Conservation (phyloP, 2,888 invertebrate genomes). For the Papilio protenor region DNA sequence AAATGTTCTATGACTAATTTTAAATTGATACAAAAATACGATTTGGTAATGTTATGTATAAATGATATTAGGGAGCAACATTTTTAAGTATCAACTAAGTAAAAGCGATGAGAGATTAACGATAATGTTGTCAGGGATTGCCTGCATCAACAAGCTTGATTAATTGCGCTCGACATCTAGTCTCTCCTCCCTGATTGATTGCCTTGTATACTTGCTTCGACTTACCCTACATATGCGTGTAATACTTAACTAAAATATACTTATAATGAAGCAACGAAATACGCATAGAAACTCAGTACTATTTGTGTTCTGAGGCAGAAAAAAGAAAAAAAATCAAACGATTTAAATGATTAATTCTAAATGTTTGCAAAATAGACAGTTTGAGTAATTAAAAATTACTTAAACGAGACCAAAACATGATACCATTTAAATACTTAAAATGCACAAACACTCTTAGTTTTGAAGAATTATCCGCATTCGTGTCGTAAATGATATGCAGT, state of each 20-base stretch:
- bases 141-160: constrained; percentile 67
- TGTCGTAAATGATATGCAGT: constrained; percentile 75
- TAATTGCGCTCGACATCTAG: constrained; percentile 72
- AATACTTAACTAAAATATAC: background rate
- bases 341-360: background rate
- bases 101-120: constrained; percentile 53
- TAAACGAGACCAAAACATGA: too few relatives aligned
- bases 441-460: background rate
- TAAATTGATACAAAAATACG: too few relatives aligned
- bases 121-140: constrained; percentile 58
- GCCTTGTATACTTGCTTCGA: constrained; percentile 80
- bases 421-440: background rate
- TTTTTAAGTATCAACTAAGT: constrained; percentile 4
- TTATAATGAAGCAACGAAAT: background rate
- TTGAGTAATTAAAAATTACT: too few relatives aligned
- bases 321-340: background rate
- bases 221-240: constrained; percentile 51
- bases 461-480: constrained; percentile 61
- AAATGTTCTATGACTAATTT: too few relatives aligned
- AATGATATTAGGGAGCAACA: background rate
- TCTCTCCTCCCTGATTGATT: constrained; percentile 72
- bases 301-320: background rate
- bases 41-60: background rate
- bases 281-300: background rate
- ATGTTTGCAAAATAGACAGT: too few relatives aligned